A percentile compares a stretch with the other conserved stretches of the same genome.
phyloP scores from a whole-genome alignment of 2,888 invertebrate genomes.

The Drosophila acutilabella region DNA sequence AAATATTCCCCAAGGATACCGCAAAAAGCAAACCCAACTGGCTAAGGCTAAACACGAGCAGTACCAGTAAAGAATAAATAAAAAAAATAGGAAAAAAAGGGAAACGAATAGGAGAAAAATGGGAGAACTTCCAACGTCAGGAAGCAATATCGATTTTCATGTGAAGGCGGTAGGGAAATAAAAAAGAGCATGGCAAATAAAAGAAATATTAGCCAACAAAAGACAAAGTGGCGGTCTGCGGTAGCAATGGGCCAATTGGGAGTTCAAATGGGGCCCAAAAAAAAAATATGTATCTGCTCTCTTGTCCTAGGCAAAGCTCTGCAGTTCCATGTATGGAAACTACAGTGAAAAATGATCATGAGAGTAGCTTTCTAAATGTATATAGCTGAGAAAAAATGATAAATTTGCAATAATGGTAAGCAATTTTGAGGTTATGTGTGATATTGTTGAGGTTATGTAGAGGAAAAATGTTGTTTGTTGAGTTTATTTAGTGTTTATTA shows the following conservation, averaged over 20 bases:
- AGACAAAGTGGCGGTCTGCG: constrained; percentile 71
- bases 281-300: constrained; percentile 12
- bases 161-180: constrained; percentile 48
- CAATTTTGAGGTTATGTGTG: background rate
- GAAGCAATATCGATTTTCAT: constrained; percentile 75
- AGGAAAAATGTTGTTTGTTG: background rate
- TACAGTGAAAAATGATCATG: constrained; percentile 33
- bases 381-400: background rate
- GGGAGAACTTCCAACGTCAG: constrained; percentile 50
- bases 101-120: background rate
- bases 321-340: background rate
- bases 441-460: background rate
- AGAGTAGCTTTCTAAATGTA: constrained; percentile 9
- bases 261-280: constrained; percentile 40
- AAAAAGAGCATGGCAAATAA: constrained; percentile 65
- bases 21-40: constrained; percentile 72
- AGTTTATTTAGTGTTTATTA: background rate
- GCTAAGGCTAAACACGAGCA: constrained; percentile 51
- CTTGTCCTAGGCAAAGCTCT: background rate
- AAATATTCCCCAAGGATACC: constrained; percentile 79
- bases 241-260: constrained; percentile 57
- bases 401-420: background rate
- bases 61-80: constrained; percentile 28
- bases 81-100: constrained; percentile 4
- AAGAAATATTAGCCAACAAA: constrained; percentile 77